Evolutionary conservation across 2,113 vertebrate species (phyloP), one percentile per base, ranked within the genome.

Genomic region (Pelvicachromis taeniatus): DNA sequence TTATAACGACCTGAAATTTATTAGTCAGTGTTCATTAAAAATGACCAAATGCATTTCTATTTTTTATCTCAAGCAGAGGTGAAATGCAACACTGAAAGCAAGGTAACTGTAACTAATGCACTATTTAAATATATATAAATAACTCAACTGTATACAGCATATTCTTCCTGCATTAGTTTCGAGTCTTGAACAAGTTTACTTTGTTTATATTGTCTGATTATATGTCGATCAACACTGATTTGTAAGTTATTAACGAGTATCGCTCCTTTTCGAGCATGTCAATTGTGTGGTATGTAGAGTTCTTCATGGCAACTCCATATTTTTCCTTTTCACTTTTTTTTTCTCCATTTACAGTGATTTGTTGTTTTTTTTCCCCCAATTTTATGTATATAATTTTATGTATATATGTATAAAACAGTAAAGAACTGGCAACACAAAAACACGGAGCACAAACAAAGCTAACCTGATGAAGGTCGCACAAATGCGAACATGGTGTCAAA

Each of bases 281-380:
- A 38, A 63, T 65, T 65, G 19, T 35, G 8, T 40, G 33, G 4
- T 13, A 38, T 63, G 2, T 65, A 38, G 19, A 63, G 59, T 65
- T 65, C 13, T 65, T 38, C 33, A 21, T 13, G 59, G 61, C 6
- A 65, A 65, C 19, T 40, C 6, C 6, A 65, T 65, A 21, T 65
- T 65, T 65, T 65, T 21, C 0, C 1, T 65, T 65, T 40, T 63
- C 2, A 0, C 31, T 61, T 61, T 61, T 61, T 33, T 19, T 61
- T 5, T 3, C 0, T 3, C 0, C 4, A 0, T 61, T 61, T 61
- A 7, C 1, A 61, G 5, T 1, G 33, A 21, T 21, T 65, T 65
- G 8, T 1, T 5, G 5, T 45, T 45, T 13, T 45, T 13, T n/a
- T n/a, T n/a, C n/a, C n/a, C n/a, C n/a, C n/a, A n/a, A n/a, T n/a